Evolutionary conservation across 2,888 invertebrate genomes (phyloP), one percentile per base, ranked within the genome.

Genomic region (Morpho helenor): DNA sequence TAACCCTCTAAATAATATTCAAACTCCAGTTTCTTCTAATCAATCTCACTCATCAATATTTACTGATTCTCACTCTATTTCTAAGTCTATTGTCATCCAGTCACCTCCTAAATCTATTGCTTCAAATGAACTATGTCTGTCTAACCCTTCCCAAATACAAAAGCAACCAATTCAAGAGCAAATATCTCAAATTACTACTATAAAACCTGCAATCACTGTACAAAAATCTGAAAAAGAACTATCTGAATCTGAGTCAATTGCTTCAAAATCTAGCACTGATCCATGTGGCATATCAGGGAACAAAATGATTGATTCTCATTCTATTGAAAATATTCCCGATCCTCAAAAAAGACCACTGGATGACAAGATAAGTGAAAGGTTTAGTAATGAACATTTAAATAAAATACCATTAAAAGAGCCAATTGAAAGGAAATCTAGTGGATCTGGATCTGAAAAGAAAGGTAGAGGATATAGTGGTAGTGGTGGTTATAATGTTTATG

Each of bases 371-470:
- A 75, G 69, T 61, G 88, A 88, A 62, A 72, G 77, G 64, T 78
- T 79, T 61, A 75, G 73, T 61, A 79, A 90, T 69, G 88, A 87
- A 52, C 80, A 84, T 60, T 69, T 84, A 16, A 91, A 91, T 63
- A 85, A 88, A 68, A 78, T 84, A 31, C 84, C 91, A 44, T 77
- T 81, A 46, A 91, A 92, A 69, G 90, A 91, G 64, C 85, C 89
- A 3, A 68, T 86, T 46, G 89, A 91, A 74, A 71, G 90, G 54
- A 91, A 81, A 79, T 91, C 76, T 66, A 91, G 82, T 72, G 84
- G 82, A 59, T 87, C 87, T 55, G 85, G 83, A 72, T 84, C 84
- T 75, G 76, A 93, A 84, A 84, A 92, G 86, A 82, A 92, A 83
- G 90, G 75, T 70, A 87, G 91, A 69, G 86, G 92, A 43, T 91